Evolutionary conservation across 2,888 invertebrate species (phyloP), one percentile per base, ranked within the genome.

Genomic region (Listrodromus nycthemerus): DNA sequence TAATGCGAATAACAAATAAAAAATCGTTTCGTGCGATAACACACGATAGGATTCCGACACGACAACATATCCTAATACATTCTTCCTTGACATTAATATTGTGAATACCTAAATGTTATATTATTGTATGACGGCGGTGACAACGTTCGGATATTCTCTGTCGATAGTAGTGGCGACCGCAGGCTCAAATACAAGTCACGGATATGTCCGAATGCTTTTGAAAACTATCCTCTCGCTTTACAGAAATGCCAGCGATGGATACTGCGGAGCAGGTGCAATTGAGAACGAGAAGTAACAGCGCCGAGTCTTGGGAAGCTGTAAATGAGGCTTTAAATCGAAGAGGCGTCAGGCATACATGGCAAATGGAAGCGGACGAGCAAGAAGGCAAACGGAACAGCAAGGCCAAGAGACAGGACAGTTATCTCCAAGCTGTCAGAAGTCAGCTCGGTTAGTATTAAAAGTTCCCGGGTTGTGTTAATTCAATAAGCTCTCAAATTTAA

Each of bases 231-330:
- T 33, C 24, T 48, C 10, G 48, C 33, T 75, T 78, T 71, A 37
- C 82, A 91, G 92, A 92, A 77, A 86, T 89, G 71, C 88, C 90
- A 65, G 84, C 85, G n/a, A 85, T 89, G 84, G 93, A 93, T 77
- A 88, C 89, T 71, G 61, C 79, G n/a, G 94, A 93, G 89, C 90
- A 93, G 75, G 92, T 92, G 48, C 92, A 92, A 77, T 89, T 94
- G 83, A 93, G 95, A 87, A 94, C 94, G 84, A 94, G 95, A 85
- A 95, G 95, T 85, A 95, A 95, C 91, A 95, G 95, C 76, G 94
- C 94, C 52, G 95, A 95, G 90, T 95, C 95, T 78, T 94, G 95
- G 94, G 92, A 93, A 65, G 91, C 93, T 52, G 88, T 89, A 58
- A 91, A 89, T 70, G 90, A 90, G 58, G 87, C 89, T 21, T 87